A percentile compares a stretch with the other conserved stretches of the same genome.
Conservation (phyloP, 2,113 vertebrate species). For the Caretta caretta region DNA sequence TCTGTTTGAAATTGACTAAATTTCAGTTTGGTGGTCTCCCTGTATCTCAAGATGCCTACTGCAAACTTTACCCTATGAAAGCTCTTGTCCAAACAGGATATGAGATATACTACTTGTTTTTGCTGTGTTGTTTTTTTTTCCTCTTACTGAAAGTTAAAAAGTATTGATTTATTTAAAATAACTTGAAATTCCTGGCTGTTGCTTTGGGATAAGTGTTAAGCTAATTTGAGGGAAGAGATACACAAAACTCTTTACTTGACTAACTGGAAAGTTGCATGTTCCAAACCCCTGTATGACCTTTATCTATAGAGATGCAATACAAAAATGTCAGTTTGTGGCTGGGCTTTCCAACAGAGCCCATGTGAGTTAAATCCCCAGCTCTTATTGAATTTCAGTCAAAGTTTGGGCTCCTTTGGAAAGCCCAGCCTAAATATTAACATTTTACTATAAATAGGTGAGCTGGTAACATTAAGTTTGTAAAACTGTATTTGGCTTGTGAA, state of each 20-base stretch:
- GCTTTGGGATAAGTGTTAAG: background rate
- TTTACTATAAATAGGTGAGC: background rate
- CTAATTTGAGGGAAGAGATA: background rate
- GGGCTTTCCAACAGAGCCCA: background rate
- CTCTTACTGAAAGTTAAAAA: background rate
- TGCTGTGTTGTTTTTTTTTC: background rate
- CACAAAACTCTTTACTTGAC: background rate
- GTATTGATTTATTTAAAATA: background rate
- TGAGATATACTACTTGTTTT: background rate
- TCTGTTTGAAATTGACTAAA: background rate
- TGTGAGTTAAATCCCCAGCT: background rate
- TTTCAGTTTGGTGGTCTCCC: background rate
- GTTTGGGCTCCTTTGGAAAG: background rate
- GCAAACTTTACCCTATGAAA: background rate
- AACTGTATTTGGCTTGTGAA: background rate
- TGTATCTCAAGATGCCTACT: background rate
- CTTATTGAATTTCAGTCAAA: background rate
- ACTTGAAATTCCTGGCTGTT: background rate
- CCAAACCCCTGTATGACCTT: background rate
- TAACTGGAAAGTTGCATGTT: background rate
- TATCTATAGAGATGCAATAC: background rate
- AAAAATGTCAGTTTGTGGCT: background rate
- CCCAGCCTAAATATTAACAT: background rate
- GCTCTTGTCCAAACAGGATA: background rate
- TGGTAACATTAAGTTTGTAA: background rate